Conservation (phyloP, 2,113 vertebrate genomes). For the Saimiri boliviensis region DNA sequence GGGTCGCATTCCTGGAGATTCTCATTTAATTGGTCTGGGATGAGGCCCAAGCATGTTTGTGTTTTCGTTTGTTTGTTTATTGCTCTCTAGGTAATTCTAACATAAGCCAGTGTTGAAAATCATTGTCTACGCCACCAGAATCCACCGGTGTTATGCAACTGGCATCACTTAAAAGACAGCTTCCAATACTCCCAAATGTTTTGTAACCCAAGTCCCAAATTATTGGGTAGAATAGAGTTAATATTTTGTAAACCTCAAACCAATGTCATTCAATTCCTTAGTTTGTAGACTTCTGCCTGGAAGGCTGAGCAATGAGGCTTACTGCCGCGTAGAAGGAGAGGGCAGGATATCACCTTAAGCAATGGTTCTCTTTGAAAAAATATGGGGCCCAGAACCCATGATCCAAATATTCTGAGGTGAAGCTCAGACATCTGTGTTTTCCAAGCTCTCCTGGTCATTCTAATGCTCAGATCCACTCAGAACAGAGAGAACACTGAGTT, state of each 20-base stretch:
- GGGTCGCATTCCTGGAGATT: background rate
- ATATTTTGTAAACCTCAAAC: background rate
- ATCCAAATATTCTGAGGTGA: background rate
- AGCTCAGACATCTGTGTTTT: background rate
- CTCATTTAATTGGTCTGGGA: background rate
- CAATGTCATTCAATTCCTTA: background rate
- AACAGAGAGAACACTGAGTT: background rate
- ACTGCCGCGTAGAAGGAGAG: background rate
- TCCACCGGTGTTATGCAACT: background rate
- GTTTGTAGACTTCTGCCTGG: background rate
- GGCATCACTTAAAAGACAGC: background rate
- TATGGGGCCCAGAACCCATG: background rate
- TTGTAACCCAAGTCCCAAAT: background rate
- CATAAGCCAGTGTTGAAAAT: background rate
- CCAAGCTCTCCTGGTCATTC: background rate
- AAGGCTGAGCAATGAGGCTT: background rate
- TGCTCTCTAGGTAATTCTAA: background rate
- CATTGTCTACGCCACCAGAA: background rate
- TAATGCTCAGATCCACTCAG: background rate
- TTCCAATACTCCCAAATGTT: background rate
- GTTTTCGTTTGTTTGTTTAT: background rate
- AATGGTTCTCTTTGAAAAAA: background rate
- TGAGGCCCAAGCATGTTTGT: background rate
- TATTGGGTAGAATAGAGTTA: background rate
- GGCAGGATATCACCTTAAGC: background rate